phyloP scores from a whole-genome alignment of 1,140 invertebrate species.

The Drosophila ficusphila region DNA sequence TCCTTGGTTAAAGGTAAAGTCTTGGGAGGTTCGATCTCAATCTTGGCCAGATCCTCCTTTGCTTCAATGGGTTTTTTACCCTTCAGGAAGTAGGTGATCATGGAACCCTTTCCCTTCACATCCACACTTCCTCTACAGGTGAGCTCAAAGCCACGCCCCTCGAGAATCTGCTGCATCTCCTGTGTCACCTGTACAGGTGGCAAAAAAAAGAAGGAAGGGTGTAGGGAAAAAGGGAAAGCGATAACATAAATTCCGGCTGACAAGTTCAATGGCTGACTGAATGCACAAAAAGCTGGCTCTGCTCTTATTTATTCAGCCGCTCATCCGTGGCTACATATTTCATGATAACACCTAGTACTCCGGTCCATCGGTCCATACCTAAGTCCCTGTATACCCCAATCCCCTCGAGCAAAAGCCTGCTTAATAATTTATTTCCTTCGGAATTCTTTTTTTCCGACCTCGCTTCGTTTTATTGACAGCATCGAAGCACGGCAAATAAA shows the following conservation, averaged over 20 bases:
- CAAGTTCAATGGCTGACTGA: constrained; percentile 66
- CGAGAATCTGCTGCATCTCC: constrained; percentile 92
- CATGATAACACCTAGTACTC: constrained; percentile 59
- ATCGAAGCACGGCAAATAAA: constrained; percentile 63
- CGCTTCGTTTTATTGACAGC: constrained; percentile 58
- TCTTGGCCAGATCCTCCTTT: constrained; percentile 23
- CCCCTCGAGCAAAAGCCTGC: constrained; percentile 7
- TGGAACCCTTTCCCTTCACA: constrained; percentile 97
- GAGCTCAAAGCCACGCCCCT: constrained; percentile 89
- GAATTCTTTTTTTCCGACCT: constrained; percentile 54
- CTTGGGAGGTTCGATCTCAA: constrained; percentile 19
- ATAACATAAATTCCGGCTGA: constrained; percentile 75
- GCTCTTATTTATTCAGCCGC: constrained; percentile 46
- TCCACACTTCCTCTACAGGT: constrained; percentile 92
- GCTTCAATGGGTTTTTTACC: constrained; percentile 85
- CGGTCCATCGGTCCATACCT: neutral
- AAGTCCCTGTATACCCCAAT: neutral
- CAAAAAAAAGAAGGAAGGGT: constrained; percentile 16
- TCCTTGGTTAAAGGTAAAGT: constrained; percentile 15
- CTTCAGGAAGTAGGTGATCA: constrained; percentile 95
- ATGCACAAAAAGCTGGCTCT: constrained; percentile 24
- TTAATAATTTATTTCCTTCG: constrained; percentile 79
- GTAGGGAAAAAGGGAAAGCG: constrained; percentile 1
- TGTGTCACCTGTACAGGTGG: constrained; percentile 89
- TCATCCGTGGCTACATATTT: constrained; percentile 60